Percentiles rank a stretch among this genome's conserved stretches.
Conservation (phyloP, 1,140 invertebrate species). For the Halyomorpha halys region DNA sequence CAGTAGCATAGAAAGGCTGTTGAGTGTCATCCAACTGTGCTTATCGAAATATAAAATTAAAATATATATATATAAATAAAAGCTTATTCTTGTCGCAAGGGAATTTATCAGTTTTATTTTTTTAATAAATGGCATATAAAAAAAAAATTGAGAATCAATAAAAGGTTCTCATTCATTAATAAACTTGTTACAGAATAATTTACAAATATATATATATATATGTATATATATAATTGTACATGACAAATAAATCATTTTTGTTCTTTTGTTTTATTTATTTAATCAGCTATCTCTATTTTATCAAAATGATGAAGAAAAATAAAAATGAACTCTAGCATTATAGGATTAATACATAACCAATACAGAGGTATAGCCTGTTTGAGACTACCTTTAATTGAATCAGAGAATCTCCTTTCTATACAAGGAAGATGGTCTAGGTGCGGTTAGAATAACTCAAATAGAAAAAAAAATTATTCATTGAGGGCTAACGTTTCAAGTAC, state of each 20-base stretch:
- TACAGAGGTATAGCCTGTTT: too few species aligned
- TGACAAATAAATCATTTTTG: background rate
- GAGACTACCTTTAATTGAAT: too few species aligned
- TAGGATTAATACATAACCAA: too few species aligned
- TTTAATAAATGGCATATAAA: constrained; percentile 13
- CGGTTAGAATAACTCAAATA: too few species aligned
- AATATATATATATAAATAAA: background rate
- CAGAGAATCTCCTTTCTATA: too few species aligned
- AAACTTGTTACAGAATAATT: constrained; percentile 10
- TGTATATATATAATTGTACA: constrained; percentile 3
- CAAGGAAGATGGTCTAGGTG: too few species aligned
- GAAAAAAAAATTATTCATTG: too few species aligned
- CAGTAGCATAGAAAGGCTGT: background rate
- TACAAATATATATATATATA: constrained; percentile 12
- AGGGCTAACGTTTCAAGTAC: too few species aligned
- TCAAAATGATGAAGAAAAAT: too few species aligned
- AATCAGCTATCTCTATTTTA: background rate
- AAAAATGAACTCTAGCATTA: too few species aligned
- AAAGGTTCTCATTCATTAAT: background rate
- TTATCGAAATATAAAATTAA: constrained; percentile 7
- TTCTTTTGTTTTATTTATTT: constrained; percentile 1
- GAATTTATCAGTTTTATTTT: constrained; percentile 17
- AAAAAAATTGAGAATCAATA: constrained; percentile 1
- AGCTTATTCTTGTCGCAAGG: constrained; percentile 10
- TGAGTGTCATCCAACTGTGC: constrained; percentile 6